Evolutionary conservation across 2,888 invertebrate genomes (phyloP).

Genomic region (Catocala fraxini): DNA sequence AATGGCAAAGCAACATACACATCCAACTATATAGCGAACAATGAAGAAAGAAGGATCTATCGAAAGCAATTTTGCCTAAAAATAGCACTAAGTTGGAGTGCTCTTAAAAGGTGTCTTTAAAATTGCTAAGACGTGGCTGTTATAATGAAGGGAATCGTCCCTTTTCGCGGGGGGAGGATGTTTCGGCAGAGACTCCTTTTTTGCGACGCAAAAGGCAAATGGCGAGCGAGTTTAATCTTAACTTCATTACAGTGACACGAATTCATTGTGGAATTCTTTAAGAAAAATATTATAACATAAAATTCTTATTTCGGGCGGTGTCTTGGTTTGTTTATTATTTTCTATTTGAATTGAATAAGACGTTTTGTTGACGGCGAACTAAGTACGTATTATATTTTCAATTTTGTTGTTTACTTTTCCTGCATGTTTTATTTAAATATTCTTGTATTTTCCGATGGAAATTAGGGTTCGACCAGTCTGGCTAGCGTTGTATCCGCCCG

Average conservation of each 20-base stretch:
- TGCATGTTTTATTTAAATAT: slow-evolving; percentile 19
- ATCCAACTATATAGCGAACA: slow-evolving; percentile 48
- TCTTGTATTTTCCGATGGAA: slow-evolving; percentile 30
- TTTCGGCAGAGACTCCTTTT: slow-evolving; percentile 47
- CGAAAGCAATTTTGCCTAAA: slow-evolving; percentile 61
- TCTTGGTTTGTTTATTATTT: slow-evolving; percentile 35
- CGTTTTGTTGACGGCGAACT: neutral
- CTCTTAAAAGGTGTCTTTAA: slow-evolving; percentile 74
- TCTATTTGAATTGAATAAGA: slow-evolving; percentile 29
- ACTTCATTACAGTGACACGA: slow-evolving; percentile 50
- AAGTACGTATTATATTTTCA: neutral
- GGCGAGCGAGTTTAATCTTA: slow-evolving; percentile 47
- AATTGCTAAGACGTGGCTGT: slow-evolving; percentile 68
- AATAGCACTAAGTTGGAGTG: slow-evolving; percentile 67
- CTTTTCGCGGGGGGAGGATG: slow-evolving; percentile 47
- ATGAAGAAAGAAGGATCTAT: slow-evolving; percentile 57
- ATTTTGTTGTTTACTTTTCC: slow-evolving; percentile 3
- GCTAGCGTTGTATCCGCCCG: slow-evolving; percentile 26
- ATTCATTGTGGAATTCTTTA: slow-evolving; percentile 37
- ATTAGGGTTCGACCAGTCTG: slow-evolving; percentile 28
- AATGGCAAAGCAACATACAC: slow-evolving; percentile 57
- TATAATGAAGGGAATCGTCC: slow-evolving; percentile 68
- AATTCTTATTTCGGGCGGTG: slow-evolving; percentile 34
- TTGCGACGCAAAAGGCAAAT: slow-evolving; percentile 48
- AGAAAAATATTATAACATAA: slow-evolving; percentile 37